Evolutionary conservation across 2,888 invertebrate genomes (phyloP), one percentile per base, ranked within the genome.

Genomic region (Mythimna impura): DNA sequence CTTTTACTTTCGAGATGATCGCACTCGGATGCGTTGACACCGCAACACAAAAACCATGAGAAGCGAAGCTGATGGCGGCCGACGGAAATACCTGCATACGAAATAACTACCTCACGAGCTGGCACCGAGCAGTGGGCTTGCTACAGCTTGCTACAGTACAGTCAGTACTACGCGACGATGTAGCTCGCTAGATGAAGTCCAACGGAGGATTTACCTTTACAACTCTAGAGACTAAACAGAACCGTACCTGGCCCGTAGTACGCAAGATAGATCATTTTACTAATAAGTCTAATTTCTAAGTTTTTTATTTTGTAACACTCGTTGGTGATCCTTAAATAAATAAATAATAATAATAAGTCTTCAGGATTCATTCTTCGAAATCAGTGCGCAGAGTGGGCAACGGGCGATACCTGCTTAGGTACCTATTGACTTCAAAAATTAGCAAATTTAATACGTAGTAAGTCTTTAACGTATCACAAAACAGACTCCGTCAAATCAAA

Each of bases 1-100:
- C 67, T 73, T 71, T 82, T 76, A 84, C 82, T 80, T 80, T 77
- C 71, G 66, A 64, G 80, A 75, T 61, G 73, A 78, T 82, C 72
- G 75, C 71, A 60, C 79, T 73, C 61, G 60, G 73, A 66, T 72
- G 64, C 76, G 57, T 82, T 80, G 73, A 80, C 83, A 74, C 64
- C 55, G 60, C 61, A 9, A 63, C 66, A 57, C 70, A 77, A 84
- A 84, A 84, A 84, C 75, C 58, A 64, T 72, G 82, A 84, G 73
- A 79, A 73, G 58, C 61, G 65, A 67, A 70, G 58, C 71, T 67
- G 63, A 4, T 25, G 22, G 43, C 52, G 40, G 40, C 22, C 30
- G 20, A n/a, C 43, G 20, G 14, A 36, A 58, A 60, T 60, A 60
- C 60, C 36, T 60, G 58, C 58, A 34, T 60, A 36, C 58, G 34